Conservation (phyloP, 2,113 vertebrate genomes). For the Apeltes quadracus region DNA sequence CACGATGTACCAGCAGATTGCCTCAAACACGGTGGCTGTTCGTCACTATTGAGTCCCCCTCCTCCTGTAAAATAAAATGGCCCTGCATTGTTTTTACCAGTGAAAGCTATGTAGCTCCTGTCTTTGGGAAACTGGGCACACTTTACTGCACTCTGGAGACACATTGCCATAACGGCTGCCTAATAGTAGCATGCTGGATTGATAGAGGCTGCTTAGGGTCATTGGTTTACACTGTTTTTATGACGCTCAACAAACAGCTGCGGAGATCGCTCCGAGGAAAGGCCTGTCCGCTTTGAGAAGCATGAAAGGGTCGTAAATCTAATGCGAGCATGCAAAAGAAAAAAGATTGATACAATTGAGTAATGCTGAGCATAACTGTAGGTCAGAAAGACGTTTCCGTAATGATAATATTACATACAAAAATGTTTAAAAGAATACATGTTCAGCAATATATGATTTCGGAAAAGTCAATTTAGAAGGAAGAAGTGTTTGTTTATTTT, state of each 20-base stretch:
- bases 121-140: conserved; percentile 20
- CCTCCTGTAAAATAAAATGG: conserved; percentile 52
- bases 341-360: conserved; percentile 12
- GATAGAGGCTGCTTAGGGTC: conserved; percentile 64
- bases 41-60: conserved; percentile 38
- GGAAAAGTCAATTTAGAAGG: background rate
- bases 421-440: background rate
- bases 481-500: conserved; percentile 1
- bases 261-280: conserved; percentile 29
- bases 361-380: conserved; percentile 27
- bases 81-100: conserved; percentile 34
- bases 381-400: conserved; percentile 9
- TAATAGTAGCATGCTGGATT: conserved; percentile 60
- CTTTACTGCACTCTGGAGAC: conserved; percentile 49
- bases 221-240: conserved; percentile 66
- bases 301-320: conserved; percentile 43
- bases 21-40: conserved; percentile 9
- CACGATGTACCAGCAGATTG: background rate
- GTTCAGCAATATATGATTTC: background rate
- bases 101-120: conserved; percentile 29
- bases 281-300: conserved; percentile 11
- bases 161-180: conserved; percentile 46
- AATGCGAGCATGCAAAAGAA: background rate
- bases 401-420: background rate
- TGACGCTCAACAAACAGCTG: conserved; percentile 46